Evolutionary conservation across 2,113 vertebrate genomes (phyloP).

Genomic region (Meleagris gallopavo): DNA sequence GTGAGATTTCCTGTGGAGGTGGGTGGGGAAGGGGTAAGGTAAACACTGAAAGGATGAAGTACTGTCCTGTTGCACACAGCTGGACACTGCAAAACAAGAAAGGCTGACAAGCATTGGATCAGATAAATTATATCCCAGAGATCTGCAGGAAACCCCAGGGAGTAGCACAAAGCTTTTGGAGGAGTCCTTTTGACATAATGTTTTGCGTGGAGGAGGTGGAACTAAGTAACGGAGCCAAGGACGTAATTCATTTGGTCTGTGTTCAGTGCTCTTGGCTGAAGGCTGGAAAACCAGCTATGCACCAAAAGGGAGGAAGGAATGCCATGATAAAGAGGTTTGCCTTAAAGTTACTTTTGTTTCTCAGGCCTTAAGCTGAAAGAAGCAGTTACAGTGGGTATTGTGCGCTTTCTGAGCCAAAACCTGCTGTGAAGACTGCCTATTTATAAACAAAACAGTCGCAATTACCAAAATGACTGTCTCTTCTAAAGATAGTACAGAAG

Average conservation of each 20-base stretch:
- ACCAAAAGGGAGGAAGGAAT: neutral
- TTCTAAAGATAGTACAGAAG: neutral
- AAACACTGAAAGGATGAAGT: conserved; percentile 19
- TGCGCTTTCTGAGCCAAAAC: neutral
- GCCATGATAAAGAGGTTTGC: neutral
- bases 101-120: neutral
- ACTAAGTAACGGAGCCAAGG: neutral
- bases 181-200: neutral
- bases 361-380: neutral
- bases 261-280: neutral
- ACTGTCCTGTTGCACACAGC: conserved; percentile 15
- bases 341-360: neutral
- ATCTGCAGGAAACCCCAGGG: conserved; percentile 19
- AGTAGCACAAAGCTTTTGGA: conserved; percentile 12
- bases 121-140: conserved; percentile 18
- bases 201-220: neutral
- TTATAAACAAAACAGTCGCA: neutral
- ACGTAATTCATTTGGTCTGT: conserved; percentile 2
- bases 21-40: neutral
- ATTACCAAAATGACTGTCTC: neutral
- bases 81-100: neutral
- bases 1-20: conserved; percentile 25
- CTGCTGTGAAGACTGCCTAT: neutral
- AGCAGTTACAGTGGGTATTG: neutral
- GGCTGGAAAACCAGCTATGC: neutral